These are phyloP conservation scores for Aspiorhynchus laticeps DNA, from an alignment of 2,113 vertebrate species.

Conservation along the genomic window DNA sequence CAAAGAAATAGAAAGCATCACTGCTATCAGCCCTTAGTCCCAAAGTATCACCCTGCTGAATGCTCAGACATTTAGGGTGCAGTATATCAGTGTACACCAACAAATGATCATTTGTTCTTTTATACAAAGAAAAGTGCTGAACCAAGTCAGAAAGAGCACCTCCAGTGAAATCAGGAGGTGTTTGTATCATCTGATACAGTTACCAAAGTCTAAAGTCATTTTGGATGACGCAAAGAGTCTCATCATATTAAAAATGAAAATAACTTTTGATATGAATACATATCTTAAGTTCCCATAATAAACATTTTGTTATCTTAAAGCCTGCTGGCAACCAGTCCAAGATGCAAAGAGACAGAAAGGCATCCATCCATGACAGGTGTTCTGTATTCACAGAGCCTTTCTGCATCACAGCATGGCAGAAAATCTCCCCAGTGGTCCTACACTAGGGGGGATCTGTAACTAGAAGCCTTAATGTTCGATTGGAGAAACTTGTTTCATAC, in stretches of 20 bases:
- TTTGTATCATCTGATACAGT: background rate
- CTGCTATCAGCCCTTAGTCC: slow-evolving; percentile 58
- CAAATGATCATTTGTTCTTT: slow-evolving; percentile 47
- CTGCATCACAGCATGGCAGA: slow-evolving; percentile 14
- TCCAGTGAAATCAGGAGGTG: slow-evolving; percentile 34
- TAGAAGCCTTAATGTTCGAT: slow-evolving; percentile 2
- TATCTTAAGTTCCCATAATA: background rate
- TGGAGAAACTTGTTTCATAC: slow-evolving; percentile 31
- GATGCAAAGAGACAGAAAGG: slow-evolving; percentile 1
- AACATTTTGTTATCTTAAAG: slow-evolving; percentile 16
- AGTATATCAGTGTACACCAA: slow-evolving; percentile 44
- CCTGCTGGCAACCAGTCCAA: background rate
- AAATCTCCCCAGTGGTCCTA: background rate
- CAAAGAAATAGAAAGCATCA: slow-evolving; percentile 48
- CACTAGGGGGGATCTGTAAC: slow-evolving; percentile 7
- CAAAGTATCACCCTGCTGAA: slow-evolving; percentile 59
- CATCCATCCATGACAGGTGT: background rate
- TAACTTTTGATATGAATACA: background rate
- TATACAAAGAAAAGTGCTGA: slow-evolving; percentile 35
- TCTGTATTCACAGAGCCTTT: slow-evolving; percentile 36
- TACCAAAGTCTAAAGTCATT: slow-evolving; percentile 22
- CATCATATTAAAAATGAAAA: background rate
- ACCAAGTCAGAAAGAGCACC: slow-evolving; percentile 18
- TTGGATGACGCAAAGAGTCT: slow-evolving; percentile 9
- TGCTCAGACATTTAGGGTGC: slow-evolving; percentile 50